Evolutionary conservation across 2,888 invertebrate species (phyloP).

Genomic region (Papilio elwesi): DNA sequence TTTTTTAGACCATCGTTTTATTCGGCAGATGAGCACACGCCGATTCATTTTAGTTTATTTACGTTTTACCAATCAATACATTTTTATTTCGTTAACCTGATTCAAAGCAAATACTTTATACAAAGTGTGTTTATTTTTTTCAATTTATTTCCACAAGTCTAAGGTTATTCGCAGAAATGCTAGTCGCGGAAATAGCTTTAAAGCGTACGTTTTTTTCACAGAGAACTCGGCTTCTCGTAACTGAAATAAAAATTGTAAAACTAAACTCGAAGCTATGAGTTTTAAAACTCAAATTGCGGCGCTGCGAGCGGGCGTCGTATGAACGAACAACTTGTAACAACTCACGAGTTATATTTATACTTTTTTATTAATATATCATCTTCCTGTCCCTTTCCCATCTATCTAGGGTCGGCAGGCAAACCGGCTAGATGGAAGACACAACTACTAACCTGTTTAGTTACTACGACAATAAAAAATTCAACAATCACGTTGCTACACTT

Average conservation of each 20-base stretch:
- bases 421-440: background rate
- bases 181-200: constrained; percentile 30
- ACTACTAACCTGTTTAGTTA: too few relatives aligned
- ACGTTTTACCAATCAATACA: background rate
- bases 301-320: constrained; percentile 7
- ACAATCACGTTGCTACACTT: too few relatives aligned
- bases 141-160: constrained; percentile 10
- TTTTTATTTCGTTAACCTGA: background rate
- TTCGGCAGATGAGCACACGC: too few relatives aligned
- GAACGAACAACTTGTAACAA: constrained; percentile 33
- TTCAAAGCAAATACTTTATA: constrained; percentile 6
- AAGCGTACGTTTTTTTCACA: constrained; percentile 19
- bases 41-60: background rate
- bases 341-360: constrained; percentile 33
- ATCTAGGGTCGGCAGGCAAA: background rate
- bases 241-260: constrained; percentile 33
- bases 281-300: constrained; percentile 39
- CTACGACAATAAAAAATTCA: too few relatives aligned
- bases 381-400: background rate
- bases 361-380: constrained; percentile 7
- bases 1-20: too few relatives aligned
- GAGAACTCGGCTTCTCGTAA: constrained; percentile 15
- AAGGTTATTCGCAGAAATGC: constrained; percentile 16
- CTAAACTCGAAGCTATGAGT: constrained; percentile 34
- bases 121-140: background rate